Base-by-base conservation (phyloP, 2,797 vertebrate genomes). In the Neomorphus geoffroyi region DNA sequence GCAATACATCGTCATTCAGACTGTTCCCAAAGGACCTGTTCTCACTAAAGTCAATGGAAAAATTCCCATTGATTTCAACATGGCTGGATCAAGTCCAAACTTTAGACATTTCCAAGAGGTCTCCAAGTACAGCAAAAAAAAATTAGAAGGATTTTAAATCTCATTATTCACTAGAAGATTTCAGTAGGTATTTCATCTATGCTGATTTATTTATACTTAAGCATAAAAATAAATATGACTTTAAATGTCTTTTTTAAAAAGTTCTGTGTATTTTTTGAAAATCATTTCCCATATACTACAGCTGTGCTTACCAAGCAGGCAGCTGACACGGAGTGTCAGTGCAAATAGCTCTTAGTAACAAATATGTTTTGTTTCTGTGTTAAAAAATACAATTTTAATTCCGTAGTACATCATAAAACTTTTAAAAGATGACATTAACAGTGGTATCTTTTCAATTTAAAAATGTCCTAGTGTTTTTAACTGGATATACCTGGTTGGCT, bases 1-100 rank as follows among this genome's bases (percentile, higher is more conserved):
- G 60, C 88, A 71, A 73, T 88, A 53, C n/a, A 50, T 86, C 82
- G 86, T 33, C 73, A 82, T 90, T 94, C 73, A 92, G 48, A 54
- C 33, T 82, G 73, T 86, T 93, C 94, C 70, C 88, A 81, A 90
- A 88, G 74, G 73, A 86, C 73, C 53, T 82, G 60, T 86, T 91
- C 80, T 84, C 80, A 93, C 33, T 53, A 37, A 81, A 95, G 83
- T 86, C 74, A 71, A 75, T 80, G 86, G 83, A 82, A 93, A 94
- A 96, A 73, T 50, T 92, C 58, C 77, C 80, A 92, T 65, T 92
- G 80, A 94, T 95, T 95, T 93, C 90, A 94, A 60, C 56, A 71
- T 50, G 66, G 45, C 62, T 95, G 77, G 77, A 90, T 86, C 18
- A 80, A 94, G 53, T 84, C 91, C 88, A 82, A 86, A 93, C 60